Conservation (phyloP, 2,113 vertebrate genomes). For the Vombatus ursinus region DNA sequence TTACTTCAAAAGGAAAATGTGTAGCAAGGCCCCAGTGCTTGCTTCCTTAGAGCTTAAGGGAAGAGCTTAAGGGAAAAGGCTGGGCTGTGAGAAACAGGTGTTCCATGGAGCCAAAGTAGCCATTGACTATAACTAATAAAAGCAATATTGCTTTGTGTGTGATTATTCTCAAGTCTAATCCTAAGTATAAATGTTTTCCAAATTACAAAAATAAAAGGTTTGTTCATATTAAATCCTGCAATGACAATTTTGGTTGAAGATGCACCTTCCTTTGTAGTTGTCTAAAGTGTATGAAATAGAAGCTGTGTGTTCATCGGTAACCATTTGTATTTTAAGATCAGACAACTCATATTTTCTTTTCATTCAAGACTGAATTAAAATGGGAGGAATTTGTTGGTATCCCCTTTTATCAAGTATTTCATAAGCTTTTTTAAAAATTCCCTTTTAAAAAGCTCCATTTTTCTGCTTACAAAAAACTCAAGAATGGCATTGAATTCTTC, state of each 20-base stretch:
- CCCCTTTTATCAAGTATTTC: not conserved
- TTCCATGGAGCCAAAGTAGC: slow-evolving; percentile 4
- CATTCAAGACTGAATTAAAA: not conserved
- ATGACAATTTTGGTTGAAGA: slow-evolving; percentile 29
- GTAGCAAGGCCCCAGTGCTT: not conserved
- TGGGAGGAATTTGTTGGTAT: not conserved
- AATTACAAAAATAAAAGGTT: slow-evolving; percentile 31
- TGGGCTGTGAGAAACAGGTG: not conserved
- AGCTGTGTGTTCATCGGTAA: not conserved
- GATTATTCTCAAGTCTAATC: slow-evolving; percentile 20
- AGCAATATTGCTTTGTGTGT: not conserved
- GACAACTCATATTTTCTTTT: slow-evolving; percentile 19
- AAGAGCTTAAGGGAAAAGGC: not conserved
- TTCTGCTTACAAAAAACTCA: not conserved
- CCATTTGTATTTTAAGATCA: not conserved
- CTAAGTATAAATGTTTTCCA: slow-evolving; percentile 14
- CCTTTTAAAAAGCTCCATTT: not conserved
- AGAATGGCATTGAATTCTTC: not conserved
- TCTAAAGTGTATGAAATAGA: slow-evolving; percentile 18
- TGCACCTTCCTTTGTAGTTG: not conserved
- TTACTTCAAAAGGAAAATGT: slow-evolving; percentile 10
- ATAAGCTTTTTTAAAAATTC: not conserved
- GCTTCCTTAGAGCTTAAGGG: not conserved
- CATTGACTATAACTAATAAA: slow-evolving; percentile 14
- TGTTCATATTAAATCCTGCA: slow-evolving; percentile 28